Conservation (phyloP, 1,140 invertebrate species). For the Homalodisca vitripennis region DNA sequence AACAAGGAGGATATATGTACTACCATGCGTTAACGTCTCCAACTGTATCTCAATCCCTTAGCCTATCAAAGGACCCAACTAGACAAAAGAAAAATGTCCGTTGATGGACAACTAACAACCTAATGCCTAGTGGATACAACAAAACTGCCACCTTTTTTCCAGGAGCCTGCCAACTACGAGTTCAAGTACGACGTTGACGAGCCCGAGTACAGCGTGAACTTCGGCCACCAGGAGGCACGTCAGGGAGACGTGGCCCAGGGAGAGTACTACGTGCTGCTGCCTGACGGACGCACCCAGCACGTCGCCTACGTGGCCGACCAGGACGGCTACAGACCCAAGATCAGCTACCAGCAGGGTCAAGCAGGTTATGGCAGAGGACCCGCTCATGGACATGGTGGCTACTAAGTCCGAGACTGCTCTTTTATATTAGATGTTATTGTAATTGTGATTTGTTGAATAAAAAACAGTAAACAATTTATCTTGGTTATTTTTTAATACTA, state of each 20-base stretch:
- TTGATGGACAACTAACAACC: no score
- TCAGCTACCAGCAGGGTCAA: conserved; percentile 58
- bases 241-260: conserved; percentile 76
- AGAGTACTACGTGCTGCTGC: conserved; percentile 79
- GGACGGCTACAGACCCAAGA: conserved; percentile 76
- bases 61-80: no score
- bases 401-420: no score
- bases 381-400: conserved; percentile 44
- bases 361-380: conserved; percentile 28
- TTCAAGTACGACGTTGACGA: conserved; percentile 83
- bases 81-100: no score
- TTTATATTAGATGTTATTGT: no score
- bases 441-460: no score
- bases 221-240: conserved; percentile 77
- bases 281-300: conserved; percentile 81
- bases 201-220: conserved; percentile 69
- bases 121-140: no score
- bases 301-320: conserved; percentile 79
- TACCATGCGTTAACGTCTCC: no score
- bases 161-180: conserved; percentile 82
- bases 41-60: no score
- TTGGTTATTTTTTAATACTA: no score
- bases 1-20: no score
- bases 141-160: conserved; percentile 35
- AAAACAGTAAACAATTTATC: no score